Base-by-base conservation (phyloP, 2,797 vertebrate genomes). In the Pseudochromis fuscus region DNA sequence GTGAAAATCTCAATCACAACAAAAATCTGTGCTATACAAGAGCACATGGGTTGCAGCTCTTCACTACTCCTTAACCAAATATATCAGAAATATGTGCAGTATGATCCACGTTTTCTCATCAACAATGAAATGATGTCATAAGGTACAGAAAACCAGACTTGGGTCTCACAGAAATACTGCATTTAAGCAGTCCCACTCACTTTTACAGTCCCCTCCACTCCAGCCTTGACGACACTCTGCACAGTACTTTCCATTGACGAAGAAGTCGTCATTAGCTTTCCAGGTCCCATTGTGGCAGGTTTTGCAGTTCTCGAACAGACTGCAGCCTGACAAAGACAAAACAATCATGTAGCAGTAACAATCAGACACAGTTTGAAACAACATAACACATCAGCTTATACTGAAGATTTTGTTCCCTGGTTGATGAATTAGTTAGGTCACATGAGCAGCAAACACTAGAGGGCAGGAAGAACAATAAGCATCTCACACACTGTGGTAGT, bases 301-400 rank as follows among this genome's bases (percentile, higher is more conserved):
- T 87, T 96, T 98, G 85, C 96, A 98, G 89, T 97, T 98, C 68
- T 98, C 96, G 88, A 98, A 97, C 81, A 98, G 95, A 83, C 94
- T 96, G 85, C 96, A 97, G 52, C 96, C 96, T 97, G 79, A 7
- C 3, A 25, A 25, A 4, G 53, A 57, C 24, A 53, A 30, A n/a
- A 7, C 8, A 16, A 6, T 2, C 30, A 8, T 30, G 30, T 30
- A 30, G 24, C 25, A 58, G 16, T 46, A 31, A 70, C 35, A 7
- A 61, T 45, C 8, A 0, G 2, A 37, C 35, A 35, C 2, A n/a
- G 9, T 53, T 66, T 33, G 6, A 16, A 33, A 40, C 18, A 13
- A 18, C 7, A 18, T 50, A 13, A 37, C 13, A 4, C 23, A n/a
- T 24, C 1, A 19, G 3, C 12, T 33, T 25, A n/a, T 8, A 28